Base-by-base conservation (phyloP, 2,888 invertebrate genomes). In the Caenorhabditis virilis region DNA sequence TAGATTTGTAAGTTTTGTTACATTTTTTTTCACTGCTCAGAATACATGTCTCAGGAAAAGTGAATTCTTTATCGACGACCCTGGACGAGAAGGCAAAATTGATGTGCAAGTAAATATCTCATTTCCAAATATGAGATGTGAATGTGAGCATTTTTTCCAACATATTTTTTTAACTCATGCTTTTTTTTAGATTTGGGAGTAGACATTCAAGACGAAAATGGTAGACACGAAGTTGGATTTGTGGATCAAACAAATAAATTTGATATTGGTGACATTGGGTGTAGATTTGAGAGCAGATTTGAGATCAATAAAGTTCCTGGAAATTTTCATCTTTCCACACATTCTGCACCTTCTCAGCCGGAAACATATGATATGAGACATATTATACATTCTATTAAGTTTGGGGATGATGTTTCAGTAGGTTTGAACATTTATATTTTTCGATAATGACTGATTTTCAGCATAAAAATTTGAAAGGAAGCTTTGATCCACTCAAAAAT, bases 281-380 rank as follows among this genome's bases (percentile, higher is more conserved):
- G 88, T 74, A 78, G 85, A 22, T 86, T 88, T 78, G 85, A 86
- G 70, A 85, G 86, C 78, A 84, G 78, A 53, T 85, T 86, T 69
- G 80, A 81, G 55, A 82, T 85, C 15, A 85, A 86, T 67, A 85
- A 85, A 74, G 86, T 87, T 18, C 86, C 87, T 23, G 88, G 88
- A 26, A 88, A 88, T 77, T 88, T 88, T 78, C 88, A 88, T 78
- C 83, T 88, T 1, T 87, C 88, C 1, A 88, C 88, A 5, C 88
- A 88, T 80, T 85, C 87, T 1, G 84, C 87, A 1, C 64, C 78
- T 15, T 55, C 75, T 11, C 87, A 87, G 72, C 87, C 87, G 4
- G 83, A 84, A 1, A 76, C 79, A 52, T 85, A 86, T n/a, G 86
- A 88, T 77, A 87, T 88, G 86, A 80, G 84, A 16, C 88, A 88